A percentile compares a stretch with the other conserved stretches of the same genome.
These are phyloP conservation scores for Poeciliopsis presidionis DNA, from an alignment of 2,797 vertebrate genomes.

Conservation along the genomic window DNA sequence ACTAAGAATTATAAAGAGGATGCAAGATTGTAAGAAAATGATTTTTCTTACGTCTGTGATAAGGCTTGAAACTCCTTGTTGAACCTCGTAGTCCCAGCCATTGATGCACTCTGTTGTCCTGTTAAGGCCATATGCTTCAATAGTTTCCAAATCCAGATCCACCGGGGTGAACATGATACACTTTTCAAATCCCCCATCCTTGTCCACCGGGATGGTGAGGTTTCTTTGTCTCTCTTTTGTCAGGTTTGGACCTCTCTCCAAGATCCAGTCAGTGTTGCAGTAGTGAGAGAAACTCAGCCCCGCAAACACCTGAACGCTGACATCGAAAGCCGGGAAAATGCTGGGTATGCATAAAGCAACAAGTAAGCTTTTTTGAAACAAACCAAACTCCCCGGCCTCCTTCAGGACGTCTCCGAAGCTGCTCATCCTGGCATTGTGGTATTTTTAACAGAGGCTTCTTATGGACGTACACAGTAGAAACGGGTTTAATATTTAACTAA, in stretches of 20 bases:
- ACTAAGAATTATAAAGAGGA: background rate
- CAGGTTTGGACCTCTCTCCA: conserved; percentile 73
- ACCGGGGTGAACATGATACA: conserved; percentile 87
- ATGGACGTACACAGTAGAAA: no score
- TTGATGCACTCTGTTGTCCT: conserved; percentile 75
- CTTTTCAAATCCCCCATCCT: conserved; percentile 74
- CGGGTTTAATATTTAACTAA: conserved; percentile 14
- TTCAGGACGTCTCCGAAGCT: conserved; percentile 76
- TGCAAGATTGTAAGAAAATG: background rate
- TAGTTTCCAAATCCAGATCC: conserved; percentile 75
- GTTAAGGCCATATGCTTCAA: conserved; percentile 80
- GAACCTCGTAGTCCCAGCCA: conserved; percentile 82
- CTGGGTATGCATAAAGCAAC: conserved; percentile 73
- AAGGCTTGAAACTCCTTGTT: conserved; percentile 60
- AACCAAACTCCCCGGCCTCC: conserved; percentile 83
- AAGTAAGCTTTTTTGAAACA: conserved; percentile 84
- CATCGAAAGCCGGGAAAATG: conserved; percentile 76
- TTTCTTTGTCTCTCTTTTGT: conserved; percentile 76
- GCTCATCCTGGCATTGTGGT: background rate
- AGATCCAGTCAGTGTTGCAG: conserved; percentile 88
- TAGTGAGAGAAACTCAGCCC: conserved; percentile 73
- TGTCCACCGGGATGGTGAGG: conserved; percentile 81
- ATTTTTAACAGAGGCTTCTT: background rate
- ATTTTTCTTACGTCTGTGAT: conserved; percentile 67
- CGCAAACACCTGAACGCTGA: conserved; percentile 85